Evolutionary conservation across 2,888 invertebrate species (phyloP).

Genomic region (Plagiodera versicolora): DNA sequence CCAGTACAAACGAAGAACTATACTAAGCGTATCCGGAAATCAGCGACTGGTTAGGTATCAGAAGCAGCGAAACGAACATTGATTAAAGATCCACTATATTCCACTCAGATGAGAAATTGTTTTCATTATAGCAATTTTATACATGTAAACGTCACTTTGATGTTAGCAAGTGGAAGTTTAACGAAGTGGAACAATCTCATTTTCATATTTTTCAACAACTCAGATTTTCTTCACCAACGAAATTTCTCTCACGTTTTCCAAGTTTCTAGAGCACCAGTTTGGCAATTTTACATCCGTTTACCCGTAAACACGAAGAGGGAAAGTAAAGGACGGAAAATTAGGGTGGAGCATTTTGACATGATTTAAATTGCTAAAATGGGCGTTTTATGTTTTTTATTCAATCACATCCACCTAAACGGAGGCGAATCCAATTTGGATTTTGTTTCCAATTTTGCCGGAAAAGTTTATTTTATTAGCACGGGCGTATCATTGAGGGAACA

Average conservation of each 20-base stretch:
- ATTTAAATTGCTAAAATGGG: conserved; percentile 56
- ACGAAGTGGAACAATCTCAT: too few relatives aligned
- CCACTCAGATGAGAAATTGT: too few relatives aligned
- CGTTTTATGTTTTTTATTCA: conserved; percentile 54
- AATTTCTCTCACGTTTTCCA: background rate
- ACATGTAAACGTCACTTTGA: too few relatives aligned
- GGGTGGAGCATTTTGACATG: conserved; percentile 49
- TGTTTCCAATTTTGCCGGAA: conserved; percentile 46
- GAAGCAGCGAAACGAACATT: too few relatives aligned
- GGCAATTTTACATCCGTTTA: background rate
- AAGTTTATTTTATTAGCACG: conserved; percentile 44
- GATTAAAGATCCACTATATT: too few relatives aligned
- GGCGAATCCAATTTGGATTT: conserved; percentile 48
- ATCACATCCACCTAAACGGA: conserved; percentile 49
- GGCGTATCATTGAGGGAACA: conserved; percentile 43
- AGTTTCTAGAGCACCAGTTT: background rate
- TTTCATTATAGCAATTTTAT: too few relatives aligned
- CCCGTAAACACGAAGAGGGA: conserved; percentile 9
- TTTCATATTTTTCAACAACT: background rate
- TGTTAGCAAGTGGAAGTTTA: too few relatives aligned
- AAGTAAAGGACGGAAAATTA: conserved; percentile 17
- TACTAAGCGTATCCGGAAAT: too few relatives aligned
- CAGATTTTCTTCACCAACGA: background rate
- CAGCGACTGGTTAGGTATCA: too few relatives aligned
- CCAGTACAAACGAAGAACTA: too few relatives aligned